Evolutionary conservation across 2,113 vertebrate genomes (phyloP).

Genomic region (Calyptommatus sinebrachiatus): DNA sequence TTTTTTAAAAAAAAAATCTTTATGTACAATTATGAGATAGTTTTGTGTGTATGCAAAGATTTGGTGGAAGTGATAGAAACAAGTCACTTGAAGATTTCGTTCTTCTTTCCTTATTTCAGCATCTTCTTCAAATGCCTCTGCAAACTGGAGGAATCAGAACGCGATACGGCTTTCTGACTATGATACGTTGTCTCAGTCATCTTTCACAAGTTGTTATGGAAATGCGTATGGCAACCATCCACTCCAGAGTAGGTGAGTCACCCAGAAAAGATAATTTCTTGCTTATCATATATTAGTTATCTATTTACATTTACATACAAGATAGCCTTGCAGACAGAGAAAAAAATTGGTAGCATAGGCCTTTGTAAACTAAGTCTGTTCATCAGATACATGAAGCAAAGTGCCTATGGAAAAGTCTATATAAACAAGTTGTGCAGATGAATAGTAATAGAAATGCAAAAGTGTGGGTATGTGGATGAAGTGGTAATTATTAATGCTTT

Average conservation of each 20-base stretch:
- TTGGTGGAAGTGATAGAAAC: not conserved
- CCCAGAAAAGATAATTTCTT: not conserved
- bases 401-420: too few species aligned
- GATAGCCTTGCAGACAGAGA: too few species aligned
- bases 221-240: conserved; percentile 76
- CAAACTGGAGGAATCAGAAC: conserved; percentile 81
- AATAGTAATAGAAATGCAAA: too few species aligned
- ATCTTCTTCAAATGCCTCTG: conserved; percentile 77
- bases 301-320: too few species aligned
- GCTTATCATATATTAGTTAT: not conserved
- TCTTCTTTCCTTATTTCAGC: conserved; percentile 62
- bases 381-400: too few species aligned
- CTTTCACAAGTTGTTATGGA: conserved; percentile 78
- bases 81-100: not conserved
- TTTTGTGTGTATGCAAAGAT: not conserved
- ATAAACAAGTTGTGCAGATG: too few species aligned
- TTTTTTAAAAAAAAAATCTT: not conserved
- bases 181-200: conserved; percentile 70
- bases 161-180: conserved; percentile 77
- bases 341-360: too few species aligned
- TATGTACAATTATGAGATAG: rapidly evolving
- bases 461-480: too few species aligned
- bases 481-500: too few species aligned
- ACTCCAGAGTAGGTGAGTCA: conserved; percentile 86
- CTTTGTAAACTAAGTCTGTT: too few species aligned